phyloP scores from a whole-genome alignment of 2,888 invertebrate genomes.

The Sarcophaga subvicina region DNA sequence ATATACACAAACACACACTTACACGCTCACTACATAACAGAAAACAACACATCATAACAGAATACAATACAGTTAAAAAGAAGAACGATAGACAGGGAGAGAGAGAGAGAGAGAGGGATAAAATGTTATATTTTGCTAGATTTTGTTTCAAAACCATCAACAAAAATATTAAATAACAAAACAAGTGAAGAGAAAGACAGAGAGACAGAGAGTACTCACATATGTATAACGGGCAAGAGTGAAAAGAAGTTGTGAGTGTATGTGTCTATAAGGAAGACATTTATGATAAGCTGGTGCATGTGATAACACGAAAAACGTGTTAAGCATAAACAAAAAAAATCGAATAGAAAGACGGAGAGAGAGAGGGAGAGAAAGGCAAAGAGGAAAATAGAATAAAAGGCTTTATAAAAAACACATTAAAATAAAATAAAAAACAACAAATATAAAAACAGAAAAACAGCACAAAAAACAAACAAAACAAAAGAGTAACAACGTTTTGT shows the following conservation, averaged over 20 bases:
- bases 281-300: slow-evolving; percentile 70
- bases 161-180: slow-evolving; percentile 1
- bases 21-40: too few relatives aligned
- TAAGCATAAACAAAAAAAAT: slow-evolving; percentile 62
- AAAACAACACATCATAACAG: neutral
- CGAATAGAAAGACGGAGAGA: too few relatives aligned
- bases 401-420: too few relatives aligned
- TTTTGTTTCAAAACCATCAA: slow-evolving; percentile 50
- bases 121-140: slow-evolving; percentile 58
- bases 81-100: slow-evolving; percentile 31
- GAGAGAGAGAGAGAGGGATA: slow-evolving; percentile 18
- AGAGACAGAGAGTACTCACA: neutral
- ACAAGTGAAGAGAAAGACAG: neutral
- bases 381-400: neutral
- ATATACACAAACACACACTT: too few relatives aligned
- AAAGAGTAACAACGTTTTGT: neutral
- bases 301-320: slow-evolving; percentile 70
- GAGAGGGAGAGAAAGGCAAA: neutral
- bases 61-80: neutral
- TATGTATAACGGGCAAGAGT: neutral
- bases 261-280: slow-evolving; percentile 55
- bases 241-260: neutral
- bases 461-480: neutral
- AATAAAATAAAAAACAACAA: too few relatives aligned
- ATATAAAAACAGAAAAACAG: neutral